These are phyloP conservation scores for Portevinia maculata DNA, from an alignment of 2,888 invertebrate genomes.

Conservation along the genomic window DNA sequence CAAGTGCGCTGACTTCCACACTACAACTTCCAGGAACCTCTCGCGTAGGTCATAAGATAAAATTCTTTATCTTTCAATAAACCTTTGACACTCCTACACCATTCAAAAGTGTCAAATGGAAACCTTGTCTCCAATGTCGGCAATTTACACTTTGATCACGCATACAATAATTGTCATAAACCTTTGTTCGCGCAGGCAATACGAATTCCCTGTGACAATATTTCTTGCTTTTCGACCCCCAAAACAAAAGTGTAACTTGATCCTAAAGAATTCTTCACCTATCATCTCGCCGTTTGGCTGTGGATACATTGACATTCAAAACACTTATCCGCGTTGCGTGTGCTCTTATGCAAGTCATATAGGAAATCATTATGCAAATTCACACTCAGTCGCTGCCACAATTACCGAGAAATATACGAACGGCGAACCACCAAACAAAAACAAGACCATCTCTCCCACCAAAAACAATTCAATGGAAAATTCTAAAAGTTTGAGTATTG, in stretches of 20 bases:
- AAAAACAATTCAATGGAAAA: constrained; percentile 30
- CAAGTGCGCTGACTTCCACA: constrained; percentile 4
- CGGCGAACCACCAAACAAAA: not conserved
- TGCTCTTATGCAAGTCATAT: constrained; percentile 51
- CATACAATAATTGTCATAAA: constrained; percentile 46
- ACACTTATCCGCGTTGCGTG: constrained; percentile 45
- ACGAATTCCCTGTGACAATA: constrained; percentile 55
- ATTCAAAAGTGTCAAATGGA: constrained; percentile 34
- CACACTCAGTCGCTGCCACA: constrained; percentile 42
- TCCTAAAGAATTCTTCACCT: constrained; percentile 27
- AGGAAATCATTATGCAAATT: constrained; percentile 63
- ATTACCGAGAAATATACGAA: constrained; percentile 46
- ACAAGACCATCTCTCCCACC: not conserved
- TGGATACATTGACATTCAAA: constrained; percentile 59
- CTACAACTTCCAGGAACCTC: constrained; percentile 33
- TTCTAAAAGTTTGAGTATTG: constrained; percentile 46
- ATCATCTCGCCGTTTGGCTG: not conserved
- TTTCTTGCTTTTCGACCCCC: not conserved
- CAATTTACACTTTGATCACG: constrained; percentile 56
- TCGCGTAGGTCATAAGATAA: constrained; percentile 50
- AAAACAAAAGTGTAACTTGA: constrained; percentile 36
- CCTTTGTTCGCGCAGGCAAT: constrained; percentile 41
- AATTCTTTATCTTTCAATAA: constrained; percentile 36
- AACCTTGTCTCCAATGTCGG: constrained; percentile 43
- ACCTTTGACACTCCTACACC: constrained; percentile 55